Percentiles rank a stretch among this genome's conserved stretches.
These are phyloP conservation scores for Coilia nasus DNA, from an alignment of 2,797 vertebrate species.

Conservation along the genomic window DNA sequence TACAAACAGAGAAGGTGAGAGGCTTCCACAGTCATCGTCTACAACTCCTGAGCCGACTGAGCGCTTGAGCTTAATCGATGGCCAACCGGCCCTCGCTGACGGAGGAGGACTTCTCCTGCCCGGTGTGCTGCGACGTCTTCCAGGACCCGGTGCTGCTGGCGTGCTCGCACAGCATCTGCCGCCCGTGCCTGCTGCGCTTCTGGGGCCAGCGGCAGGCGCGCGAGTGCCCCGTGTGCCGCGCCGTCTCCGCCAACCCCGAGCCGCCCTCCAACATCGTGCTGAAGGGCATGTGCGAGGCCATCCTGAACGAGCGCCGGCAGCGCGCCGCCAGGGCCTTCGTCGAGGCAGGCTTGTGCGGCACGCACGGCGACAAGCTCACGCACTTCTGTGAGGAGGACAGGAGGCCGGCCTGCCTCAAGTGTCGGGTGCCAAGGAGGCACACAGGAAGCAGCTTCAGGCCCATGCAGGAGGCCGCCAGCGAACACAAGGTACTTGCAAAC, in stretches of 20 bases:
- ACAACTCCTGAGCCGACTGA: too few relatives aligned
- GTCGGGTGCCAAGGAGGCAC: constrained; percentile 36
- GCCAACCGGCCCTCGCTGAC: constrained; percentile 39
- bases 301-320: constrained; percentile 38
- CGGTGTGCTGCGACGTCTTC: constrained; percentile 54
- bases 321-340: constrained; percentile 22
- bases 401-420: constrained; percentile 42
- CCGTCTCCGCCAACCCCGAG: constrained; percentile 41
- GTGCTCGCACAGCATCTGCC: constrained; percentile 58
- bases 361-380: constrained; percentile 46
- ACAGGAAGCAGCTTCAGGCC: constrained; percentile 38
- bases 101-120: constrained; percentile 56
- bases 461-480: constrained; percentile 41
- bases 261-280: constrained; percentile 50
- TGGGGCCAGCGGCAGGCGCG: constrained; percentile 41
- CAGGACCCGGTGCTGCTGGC: constrained; percentile 51
- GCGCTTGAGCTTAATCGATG: constrained; percentile 24
- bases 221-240: constrained; percentile 56
- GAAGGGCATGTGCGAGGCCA: constrained; percentile 50
- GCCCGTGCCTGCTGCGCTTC: constrained; percentile 49
- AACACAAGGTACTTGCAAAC: constrained; percentile 43
- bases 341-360: constrained; percentile 42
- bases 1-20: too few relatives aligned
- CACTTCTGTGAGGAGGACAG: constrained; percentile 50
- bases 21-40: too few relatives aligned